Evolutionary conservation across 2,888 invertebrate genomes (phyloP).

Genomic region (Oscheius sp.): DNA sequence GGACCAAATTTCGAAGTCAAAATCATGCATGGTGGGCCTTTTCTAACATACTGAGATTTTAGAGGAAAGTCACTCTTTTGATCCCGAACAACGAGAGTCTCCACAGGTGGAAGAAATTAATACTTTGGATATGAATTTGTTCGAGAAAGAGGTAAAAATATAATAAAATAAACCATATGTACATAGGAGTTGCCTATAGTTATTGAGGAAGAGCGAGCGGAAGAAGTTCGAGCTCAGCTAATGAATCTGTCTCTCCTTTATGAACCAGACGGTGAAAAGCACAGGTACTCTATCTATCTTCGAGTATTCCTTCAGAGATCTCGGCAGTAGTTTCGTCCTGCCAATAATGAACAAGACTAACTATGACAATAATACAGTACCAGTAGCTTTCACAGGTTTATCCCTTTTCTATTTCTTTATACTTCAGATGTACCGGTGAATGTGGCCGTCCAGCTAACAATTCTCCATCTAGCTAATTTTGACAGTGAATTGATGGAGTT

Average conservation of each 20-base stretch:
- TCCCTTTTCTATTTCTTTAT: background rate
- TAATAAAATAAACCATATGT: background rate
- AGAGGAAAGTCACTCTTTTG: conserved; percentile 5
- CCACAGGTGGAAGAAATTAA: background rate
- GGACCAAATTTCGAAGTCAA: conserved; percentile 30
- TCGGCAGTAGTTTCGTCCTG: conserved; percentile 65
- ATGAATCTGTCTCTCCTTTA: conserved; percentile 5
- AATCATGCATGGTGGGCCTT: background rate
- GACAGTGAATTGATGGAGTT: conserved; percentile 67
- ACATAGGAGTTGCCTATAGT: background rate
- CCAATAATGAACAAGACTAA: conserved; percentile 60
- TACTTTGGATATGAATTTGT: background rate
- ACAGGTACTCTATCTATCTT: background rate
- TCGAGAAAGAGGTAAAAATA: conserved; percentile 19
- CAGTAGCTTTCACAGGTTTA: conserved; percentile 67
- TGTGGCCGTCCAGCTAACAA: conserved; percentile 59
- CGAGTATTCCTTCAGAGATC: conserved; percentile 45
- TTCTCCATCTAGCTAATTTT: conserved; percentile 66
- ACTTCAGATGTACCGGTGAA: conserved; percentile 63
- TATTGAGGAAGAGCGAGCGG: background rate
- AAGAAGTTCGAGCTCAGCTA: background rate
- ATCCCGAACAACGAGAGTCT: background rate
- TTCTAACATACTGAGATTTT: background rate
- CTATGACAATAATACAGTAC: conserved; percentile 68
- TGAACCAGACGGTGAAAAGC: conserved; percentile 12